Conservation (phyloP, 92 coral and sea anemone genomes). For the Phenganax marumi region DNA sequence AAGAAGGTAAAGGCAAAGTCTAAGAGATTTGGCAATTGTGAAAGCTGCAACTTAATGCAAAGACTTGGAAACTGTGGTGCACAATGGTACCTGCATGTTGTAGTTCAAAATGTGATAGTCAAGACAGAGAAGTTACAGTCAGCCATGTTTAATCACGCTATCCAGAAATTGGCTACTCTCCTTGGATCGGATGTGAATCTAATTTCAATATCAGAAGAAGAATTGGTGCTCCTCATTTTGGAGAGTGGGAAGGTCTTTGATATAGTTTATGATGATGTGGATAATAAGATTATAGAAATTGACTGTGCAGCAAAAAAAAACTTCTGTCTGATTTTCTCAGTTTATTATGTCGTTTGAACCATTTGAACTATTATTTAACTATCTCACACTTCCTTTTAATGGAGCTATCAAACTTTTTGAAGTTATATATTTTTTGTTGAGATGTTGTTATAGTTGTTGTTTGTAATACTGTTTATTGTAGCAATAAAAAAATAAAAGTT, state of each 20-base stretch:
- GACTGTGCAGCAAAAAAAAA: neutral
- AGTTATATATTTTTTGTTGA: too few species aligned
- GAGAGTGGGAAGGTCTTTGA: constrained; percentile 46
- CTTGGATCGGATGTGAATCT: constrained; percentile 42
- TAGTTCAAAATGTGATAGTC: constrained; percentile 49
- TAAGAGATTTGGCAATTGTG: constrained; percentile 54
- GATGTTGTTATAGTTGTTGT: constrained; percentile 8
- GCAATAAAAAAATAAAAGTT: constrained; percentile 8
- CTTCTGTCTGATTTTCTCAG: neutral
- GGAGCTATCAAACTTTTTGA: too few species aligned
- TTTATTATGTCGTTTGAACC: neutral
- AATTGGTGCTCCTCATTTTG: constrained; percentile 46
- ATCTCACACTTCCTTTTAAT: neutral
- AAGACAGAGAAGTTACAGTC: constrained; percentile 45
- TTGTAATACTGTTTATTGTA: neutral
- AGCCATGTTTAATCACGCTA: constrained; percentile 59
- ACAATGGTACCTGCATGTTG: constrained; percentile 61
- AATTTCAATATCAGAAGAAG: constrained; percentile 62
- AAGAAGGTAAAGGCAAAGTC: constrained; percentile 49
- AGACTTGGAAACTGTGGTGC: constrained; percentile 47
- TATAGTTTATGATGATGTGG: constrained; percentile 45
- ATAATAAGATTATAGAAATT: constrained; percentile 51
- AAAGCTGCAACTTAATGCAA: constrained; percentile 65
- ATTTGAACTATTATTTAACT: neutral
- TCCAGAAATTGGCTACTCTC: constrained; percentile 57